Percentiles rank a stretch among this genome's conserved stretches.
Conservation (phyloP, 2,888 invertebrate species). For the Ephialtes manifestator region DNA sequence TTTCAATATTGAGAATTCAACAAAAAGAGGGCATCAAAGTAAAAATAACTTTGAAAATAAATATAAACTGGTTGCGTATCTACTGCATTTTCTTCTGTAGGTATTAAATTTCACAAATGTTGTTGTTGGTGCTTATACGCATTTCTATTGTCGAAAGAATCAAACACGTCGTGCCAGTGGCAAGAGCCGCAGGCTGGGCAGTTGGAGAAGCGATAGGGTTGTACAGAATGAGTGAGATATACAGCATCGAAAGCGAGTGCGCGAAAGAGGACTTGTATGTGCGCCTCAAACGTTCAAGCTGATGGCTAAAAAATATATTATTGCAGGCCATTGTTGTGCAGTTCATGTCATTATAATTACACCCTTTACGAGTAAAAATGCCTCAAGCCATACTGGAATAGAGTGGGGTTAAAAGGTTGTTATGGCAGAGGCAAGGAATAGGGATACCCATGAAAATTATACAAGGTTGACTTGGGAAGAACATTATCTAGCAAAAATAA, state of each 20-base stretch:
- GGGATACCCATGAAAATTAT: no score
- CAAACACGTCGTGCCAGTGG: background rate
- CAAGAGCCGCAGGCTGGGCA: conserved; percentile 7
- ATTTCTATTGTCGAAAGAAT: background rate
- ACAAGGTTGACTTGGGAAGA: no score
- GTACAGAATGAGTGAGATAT: conserved; percentile 15
- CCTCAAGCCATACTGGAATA: no score
- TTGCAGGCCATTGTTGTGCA: no score
- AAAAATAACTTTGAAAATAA: background rate
- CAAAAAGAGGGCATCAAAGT: background rate
- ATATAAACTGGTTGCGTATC: background rate
- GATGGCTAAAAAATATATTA: no score
- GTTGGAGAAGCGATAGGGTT: conserved; percentile 31
- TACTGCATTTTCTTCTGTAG: background rate
- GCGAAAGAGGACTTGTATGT: conserved; percentile 34
- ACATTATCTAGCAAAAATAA: no score
- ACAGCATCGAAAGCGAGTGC: conserved; percentile 34
- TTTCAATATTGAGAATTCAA: no score
- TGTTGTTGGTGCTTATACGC: background rate
- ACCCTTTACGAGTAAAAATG: no score
- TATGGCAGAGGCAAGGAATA: no score
- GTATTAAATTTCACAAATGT: conserved; percentile 3
- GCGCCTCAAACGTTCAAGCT: no score
- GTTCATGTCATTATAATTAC: no score
- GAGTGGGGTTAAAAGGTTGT: no score